A percentile compares a stretch with the other conserved stretches of the same genome.
phyloP scores from a whole-genome alignment of 2,797 vertebrate species.

The Delichon dasypus region DNA sequence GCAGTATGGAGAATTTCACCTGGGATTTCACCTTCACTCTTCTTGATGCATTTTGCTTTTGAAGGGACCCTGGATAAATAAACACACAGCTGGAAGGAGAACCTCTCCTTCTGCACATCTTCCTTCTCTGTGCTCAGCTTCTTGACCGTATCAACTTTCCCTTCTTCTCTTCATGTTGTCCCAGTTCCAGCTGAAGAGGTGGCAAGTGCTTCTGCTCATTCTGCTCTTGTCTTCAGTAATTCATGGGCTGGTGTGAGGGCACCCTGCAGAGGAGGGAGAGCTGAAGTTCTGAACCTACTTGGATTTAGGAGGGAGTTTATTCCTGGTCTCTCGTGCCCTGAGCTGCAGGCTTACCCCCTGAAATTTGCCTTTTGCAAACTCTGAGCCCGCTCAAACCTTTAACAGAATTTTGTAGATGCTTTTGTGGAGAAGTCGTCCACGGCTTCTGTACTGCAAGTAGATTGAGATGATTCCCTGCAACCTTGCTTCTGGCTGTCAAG shows the following conservation, averaged over 20 bases:
- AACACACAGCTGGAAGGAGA: not conserved
- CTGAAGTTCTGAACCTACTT: not conserved
- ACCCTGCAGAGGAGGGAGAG: not conserved
- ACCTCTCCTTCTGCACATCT: not conserved
- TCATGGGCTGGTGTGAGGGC: not conserved
- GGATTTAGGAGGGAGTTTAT: not conserved
- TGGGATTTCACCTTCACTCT: not conserved
- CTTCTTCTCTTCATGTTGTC: not conserved
- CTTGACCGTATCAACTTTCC: accelerated
- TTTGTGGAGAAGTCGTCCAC: not conserved
- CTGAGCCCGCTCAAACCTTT: not conserved
- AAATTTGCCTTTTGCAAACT: not conserved
- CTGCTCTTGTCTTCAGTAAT: not conserved
- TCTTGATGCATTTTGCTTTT: not conserved
- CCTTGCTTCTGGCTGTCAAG: not conserved
- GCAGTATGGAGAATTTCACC: not conserved
- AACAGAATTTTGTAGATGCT: not conserved
- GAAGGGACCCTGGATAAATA: not conserved
- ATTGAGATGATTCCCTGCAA: not conserved
- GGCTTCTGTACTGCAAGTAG: not conserved
- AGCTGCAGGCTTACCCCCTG: not conserved
- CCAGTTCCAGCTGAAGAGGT: not conserved
- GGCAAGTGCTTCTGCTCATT: not conserved
- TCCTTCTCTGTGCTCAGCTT: not conserved
- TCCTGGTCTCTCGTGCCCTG: accelerated